Conservation (phyloP, 2,797 vertebrate genomes). For the Perodicticus potto region DNA sequence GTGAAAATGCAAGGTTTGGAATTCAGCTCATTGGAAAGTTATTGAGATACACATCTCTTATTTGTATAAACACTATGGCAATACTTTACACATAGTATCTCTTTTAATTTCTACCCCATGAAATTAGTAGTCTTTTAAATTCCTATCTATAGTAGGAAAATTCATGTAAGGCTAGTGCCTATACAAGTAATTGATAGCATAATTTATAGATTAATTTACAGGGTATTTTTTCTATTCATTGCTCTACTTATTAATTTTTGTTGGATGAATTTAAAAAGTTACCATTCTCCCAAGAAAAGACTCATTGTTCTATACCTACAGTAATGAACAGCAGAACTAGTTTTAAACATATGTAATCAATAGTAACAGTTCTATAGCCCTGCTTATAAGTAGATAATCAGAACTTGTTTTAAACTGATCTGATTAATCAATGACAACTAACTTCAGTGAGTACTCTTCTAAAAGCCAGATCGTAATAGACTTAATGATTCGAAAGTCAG, state of each 20-base stretch:
- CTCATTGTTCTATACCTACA: neutral
- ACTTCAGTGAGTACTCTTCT: neutral
- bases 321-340: slow-evolving; percentile 44
- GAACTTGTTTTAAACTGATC: slow-evolving; percentile 39
- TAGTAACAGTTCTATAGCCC: slow-evolving; percentile 38
- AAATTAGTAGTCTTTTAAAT: slow-evolving; percentile 29
- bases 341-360: slow-evolving; percentile 53
- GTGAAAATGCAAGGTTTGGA: neutral
- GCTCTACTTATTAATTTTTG: slow-evolving; percentile 27
- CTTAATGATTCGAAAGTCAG: slow-evolving; percentile 40
- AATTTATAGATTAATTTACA: neutral
- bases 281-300: neutral
- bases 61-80: neutral
- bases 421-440: slow-evolving; percentile 65
- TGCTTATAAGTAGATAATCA: slow-evolving; percentile 39
- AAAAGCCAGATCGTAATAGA: slow-evolving; percentile 33
- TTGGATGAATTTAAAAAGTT: neutral
- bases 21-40: neutral
- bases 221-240: neutral
- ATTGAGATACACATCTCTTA: neutral
- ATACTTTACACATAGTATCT: neutral
- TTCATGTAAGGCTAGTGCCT: neutral
- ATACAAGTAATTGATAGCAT: neutral
- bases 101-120: neutral
- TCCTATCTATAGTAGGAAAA: neutral